phyloP scores from a whole-genome alignment of 1,140 invertebrate species.

The Physella acuta region DNA sequence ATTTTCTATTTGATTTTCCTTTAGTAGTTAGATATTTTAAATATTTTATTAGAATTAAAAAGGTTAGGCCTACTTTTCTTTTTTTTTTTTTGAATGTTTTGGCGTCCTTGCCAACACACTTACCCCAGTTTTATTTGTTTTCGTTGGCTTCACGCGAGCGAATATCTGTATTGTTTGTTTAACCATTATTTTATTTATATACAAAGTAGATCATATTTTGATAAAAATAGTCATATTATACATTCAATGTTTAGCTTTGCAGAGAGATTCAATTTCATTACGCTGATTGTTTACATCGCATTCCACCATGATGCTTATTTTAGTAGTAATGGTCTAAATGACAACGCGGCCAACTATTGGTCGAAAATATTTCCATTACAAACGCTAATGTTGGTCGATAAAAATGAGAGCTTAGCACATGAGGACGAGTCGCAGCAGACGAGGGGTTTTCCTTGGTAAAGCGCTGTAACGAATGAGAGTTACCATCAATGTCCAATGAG shows the following conservation, averaged over 20 bases:
- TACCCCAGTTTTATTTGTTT: conserved; percentile 53
- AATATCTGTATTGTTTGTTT: conserved; percentile 61
- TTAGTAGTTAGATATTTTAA: not conserved
- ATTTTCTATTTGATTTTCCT: not conserved
- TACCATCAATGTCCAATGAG: too few relatives aligned
- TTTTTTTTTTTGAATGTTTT: too few relatives aligned
- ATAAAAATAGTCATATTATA: not conserved
- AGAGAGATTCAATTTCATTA: not conserved
- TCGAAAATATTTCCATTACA: not conserved
- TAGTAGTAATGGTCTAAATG: conserved; percentile 6
- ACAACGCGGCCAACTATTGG: conserved; percentile 25
- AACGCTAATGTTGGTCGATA: too few relatives aligned
- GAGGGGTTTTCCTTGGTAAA: too few relatives aligned
- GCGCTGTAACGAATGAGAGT: too few relatives aligned
- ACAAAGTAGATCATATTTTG: not conserved
- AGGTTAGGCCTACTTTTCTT: not conserved
- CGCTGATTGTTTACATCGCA: conserved; percentile 35
- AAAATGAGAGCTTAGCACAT: too few relatives aligned
- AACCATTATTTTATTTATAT: conserved; percentile 45
- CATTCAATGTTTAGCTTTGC: not conserved
- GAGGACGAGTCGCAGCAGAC: not conserved
- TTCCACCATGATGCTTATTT: conserved; percentile 36
- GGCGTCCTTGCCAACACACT: conserved; percentile 23
- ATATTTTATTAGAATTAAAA: not conserved
- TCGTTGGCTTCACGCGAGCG: conserved; percentile 57